Evolutionary conservation across 2,888 invertebrate species (phyloP).

Genomic region (Strigamia crassipes): DNA sequence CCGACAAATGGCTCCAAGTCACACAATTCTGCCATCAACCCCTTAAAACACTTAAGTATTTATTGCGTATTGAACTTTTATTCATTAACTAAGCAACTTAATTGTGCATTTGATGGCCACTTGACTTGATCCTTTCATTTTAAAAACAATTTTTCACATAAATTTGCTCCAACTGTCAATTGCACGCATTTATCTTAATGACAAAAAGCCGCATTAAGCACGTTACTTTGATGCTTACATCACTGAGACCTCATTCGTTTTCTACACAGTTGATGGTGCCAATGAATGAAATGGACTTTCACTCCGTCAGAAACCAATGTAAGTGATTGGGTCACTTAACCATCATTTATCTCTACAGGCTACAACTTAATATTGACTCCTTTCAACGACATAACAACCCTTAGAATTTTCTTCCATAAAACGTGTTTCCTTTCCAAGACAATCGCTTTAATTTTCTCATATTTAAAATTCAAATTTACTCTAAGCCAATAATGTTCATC

Average conservation of each 20-base stretch:
- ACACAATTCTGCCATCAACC: slow-evolving; percentile 37
- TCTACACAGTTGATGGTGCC: not conserved
- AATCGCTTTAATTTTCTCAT: not conserved
- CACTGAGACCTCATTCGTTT: not conserved
- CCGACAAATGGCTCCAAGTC: slow-evolving; percentile 27
- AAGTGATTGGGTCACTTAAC: slow-evolving; percentile 42
- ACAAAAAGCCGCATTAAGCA: not conserved
- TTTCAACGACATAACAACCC: slow-evolving; percentile 1
- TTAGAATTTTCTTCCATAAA: not conserved
- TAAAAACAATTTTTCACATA: slow-evolving; percentile 11
- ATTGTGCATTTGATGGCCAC: slow-evolving; percentile 30
- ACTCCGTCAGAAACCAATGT: slow-evolving; percentile 23
- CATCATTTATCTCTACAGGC: slow-evolving; percentile 29
- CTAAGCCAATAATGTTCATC: not conserved
- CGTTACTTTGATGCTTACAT: not conserved
- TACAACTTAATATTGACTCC: slow-evolving; percentile 32
- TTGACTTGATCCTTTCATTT: not conserved
- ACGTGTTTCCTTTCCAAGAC: not conserved
- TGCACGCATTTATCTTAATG: not conserved
- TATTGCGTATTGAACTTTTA: slow-evolving; percentile 1
- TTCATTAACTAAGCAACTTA: slow-evolving; percentile 33
- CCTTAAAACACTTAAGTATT: slow-evolving; percentile 17
- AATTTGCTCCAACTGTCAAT: not conserved
- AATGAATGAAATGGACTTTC: slow-evolving; percentile 40
- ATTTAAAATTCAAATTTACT: not conserved